These are phyloP conservation scores for Oeneis ivallda DNA, from an alignment of 2,888 invertebrate species.

Conservation along the genomic window DNA sequence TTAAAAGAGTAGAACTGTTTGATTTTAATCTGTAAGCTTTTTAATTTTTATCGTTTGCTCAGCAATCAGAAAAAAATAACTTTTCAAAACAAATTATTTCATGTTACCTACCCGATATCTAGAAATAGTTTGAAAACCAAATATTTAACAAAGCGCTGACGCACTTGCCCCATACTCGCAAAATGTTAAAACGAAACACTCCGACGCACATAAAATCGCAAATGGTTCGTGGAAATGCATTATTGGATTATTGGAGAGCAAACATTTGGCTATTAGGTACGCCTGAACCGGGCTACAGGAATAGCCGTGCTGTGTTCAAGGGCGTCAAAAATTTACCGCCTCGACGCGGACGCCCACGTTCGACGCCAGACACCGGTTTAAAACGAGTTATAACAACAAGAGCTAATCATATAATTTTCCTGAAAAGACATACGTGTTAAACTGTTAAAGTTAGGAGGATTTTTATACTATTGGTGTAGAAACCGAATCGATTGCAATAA, in stretches of 20 bases:
- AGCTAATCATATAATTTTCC: conserved; percentile 40
- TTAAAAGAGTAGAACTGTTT: no score
- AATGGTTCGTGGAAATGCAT: conserved; percentile 36
- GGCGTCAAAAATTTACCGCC: conserved; percentile 45
- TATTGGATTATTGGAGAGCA: conserved; percentile 36
- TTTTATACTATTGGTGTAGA: no score
- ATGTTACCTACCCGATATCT: neutral
- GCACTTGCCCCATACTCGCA: neutral
- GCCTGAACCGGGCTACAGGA: conserved; percentile 40
- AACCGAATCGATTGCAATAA: no score
- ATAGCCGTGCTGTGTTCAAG: conserved; percentile 49
- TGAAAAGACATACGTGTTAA: neutral
- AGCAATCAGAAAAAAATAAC: no score
- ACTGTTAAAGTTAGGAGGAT: neutral
- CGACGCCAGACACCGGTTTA: conserved; percentile 52
- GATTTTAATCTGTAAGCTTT: no score
- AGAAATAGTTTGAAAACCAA: conserved; percentile 1
- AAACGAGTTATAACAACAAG: conserved; percentile 52
- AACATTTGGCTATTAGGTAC: conserved; percentile 36
- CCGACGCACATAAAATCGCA: conserved; percentile 33
- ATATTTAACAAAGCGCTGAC: conserved; percentile 10
- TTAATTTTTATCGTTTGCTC: no score
- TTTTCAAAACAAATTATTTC: no score
- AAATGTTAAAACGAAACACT: conserved; percentile 42
- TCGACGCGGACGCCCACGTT: conserved; percentile 41